Evolutionary conservation across 2,888 invertebrate genomes (phyloP).

Genomic region (Alentia gelatinosa): DNA sequence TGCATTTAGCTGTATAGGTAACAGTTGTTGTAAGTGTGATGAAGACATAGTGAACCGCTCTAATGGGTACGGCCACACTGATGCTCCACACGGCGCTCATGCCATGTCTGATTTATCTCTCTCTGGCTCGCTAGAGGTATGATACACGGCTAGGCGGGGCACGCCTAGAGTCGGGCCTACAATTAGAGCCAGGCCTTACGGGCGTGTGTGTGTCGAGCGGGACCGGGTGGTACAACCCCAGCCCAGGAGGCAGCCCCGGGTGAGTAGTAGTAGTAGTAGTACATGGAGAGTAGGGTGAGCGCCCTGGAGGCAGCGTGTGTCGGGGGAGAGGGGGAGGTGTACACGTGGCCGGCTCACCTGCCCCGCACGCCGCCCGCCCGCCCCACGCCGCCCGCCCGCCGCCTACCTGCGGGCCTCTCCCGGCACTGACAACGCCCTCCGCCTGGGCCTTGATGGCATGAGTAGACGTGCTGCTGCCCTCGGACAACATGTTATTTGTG

Average conservation of each 20-base stretch:
- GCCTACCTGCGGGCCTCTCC: conserved; percentile 31
- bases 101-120: too few relatives aligned
- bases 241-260: background rate
- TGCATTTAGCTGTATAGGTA: too few relatives aligned
- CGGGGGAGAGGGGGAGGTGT: background rate
- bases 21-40: too few relatives aligned
- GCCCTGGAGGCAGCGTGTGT: background rate
- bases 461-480: background rate
- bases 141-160: too few relatives aligned
- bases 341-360: background rate
- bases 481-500: background rate
- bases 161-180: too few relatives aligned
- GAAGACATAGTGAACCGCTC: too few relatives aligned
- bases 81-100: too few relatives aligned
- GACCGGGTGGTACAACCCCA: background rate
- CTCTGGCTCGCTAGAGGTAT: too few relatives aligned
- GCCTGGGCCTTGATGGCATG: conserved; percentile 1
- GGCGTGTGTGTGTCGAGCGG: background rate
- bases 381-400: background rate
- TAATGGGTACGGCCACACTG: too few relatives aligned
- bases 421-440: conserved; percentile 27
- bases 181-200: background rate
- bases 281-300: background rate
- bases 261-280: background rate
- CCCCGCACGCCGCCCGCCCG: background rate